Evolutionary conservation across 1,140 invertebrate genomes (phyloP).

Genomic region (Eumaeus atala): DNA sequence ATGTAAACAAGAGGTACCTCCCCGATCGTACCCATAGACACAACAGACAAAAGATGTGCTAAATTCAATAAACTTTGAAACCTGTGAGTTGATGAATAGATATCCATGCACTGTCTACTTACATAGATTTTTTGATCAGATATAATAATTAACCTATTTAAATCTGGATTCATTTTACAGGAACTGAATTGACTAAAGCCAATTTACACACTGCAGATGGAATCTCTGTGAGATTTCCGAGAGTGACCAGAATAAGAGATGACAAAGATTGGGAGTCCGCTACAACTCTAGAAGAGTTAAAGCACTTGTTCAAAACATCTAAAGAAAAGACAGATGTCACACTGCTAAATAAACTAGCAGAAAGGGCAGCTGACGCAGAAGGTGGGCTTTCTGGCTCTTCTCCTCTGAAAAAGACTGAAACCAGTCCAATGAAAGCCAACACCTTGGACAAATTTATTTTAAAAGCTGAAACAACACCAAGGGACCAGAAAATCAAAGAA

Average conservation of each 20-base stretch:
- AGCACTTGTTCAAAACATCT: constrained; percentile 78
- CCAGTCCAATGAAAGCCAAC: constrained; percentile 28
- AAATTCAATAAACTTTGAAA: not conserved
- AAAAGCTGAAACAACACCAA: constrained; percentile 23
- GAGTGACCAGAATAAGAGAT: constrained; percentile 86
- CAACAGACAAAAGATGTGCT: no score
- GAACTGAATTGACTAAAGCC: constrained; percentile 91
- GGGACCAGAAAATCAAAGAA: constrained; percentile 17
- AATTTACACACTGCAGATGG: constrained; percentile 92
- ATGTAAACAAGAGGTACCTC: no score
- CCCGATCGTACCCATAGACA: no score
- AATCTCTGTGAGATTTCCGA: constrained; percentile 94
- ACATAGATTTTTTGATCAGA: not conserved
- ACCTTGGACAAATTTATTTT: constrained; percentile 36
- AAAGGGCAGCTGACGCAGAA: constrained; percentile 29
- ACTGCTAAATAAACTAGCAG: constrained; percentile 73
- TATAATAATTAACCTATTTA: not conserved
- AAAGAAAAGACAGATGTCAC: constrained; percentile 80
- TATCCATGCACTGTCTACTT: not conserved
- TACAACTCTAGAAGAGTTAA: constrained; percentile 84
- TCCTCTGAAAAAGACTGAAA: constrained; percentile 40
- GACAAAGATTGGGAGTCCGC: constrained; percentile 92
- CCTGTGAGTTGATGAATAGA: no score
- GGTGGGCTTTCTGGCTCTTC: constrained; percentile 42
- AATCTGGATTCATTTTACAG: constrained; percentile 40